These are phyloP conservation scores for Sinhomidia bicolor DNA, from an alignment of 2,888 invertebrate genomes.

Conservation along the genomic window DNA sequence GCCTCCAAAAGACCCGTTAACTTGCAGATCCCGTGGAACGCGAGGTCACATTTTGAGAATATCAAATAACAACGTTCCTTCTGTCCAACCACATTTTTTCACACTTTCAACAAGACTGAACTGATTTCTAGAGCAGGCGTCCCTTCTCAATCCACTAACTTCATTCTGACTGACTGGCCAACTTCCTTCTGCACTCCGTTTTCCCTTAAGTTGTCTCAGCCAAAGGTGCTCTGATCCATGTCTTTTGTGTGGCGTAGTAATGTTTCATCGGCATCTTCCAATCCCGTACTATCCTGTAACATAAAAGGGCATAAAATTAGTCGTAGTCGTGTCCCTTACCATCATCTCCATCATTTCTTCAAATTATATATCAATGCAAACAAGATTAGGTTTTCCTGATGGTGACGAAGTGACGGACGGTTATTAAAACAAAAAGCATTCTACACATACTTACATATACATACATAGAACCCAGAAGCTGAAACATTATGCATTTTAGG, in stretches of 20 bases:
- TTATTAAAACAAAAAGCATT: no score
- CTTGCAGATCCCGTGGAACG: neutral
- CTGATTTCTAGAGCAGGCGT: no score
- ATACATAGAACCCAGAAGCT: neutral
- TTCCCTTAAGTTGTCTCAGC: neutral
- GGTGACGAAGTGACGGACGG: no score
- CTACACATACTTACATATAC: neutral
- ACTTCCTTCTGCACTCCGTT: no score
- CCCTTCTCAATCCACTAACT: no score
- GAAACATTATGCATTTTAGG: neutral
- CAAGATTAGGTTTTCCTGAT: no score
- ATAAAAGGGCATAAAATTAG: neutral
- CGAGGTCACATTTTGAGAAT: slow-evolving; percentile 49
- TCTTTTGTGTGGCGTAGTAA: neutral
- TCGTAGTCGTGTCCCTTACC: no score
- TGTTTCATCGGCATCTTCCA: neutral
- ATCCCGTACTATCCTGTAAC: neutral
- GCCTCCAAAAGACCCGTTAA: neutral
- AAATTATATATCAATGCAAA: neutral
- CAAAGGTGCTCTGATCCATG: neutral
- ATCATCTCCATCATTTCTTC: neutral
- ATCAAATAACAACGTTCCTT: neutral
- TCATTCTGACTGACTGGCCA: no score
- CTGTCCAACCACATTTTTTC: slow-evolving; percentile 3
- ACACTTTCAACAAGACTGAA: neutral